Evolutionary conservation across 2,888 invertebrate genomes (phyloP), one percentile per base, ranked within the genome.

Genomic region (Leucania comma): DNA sequence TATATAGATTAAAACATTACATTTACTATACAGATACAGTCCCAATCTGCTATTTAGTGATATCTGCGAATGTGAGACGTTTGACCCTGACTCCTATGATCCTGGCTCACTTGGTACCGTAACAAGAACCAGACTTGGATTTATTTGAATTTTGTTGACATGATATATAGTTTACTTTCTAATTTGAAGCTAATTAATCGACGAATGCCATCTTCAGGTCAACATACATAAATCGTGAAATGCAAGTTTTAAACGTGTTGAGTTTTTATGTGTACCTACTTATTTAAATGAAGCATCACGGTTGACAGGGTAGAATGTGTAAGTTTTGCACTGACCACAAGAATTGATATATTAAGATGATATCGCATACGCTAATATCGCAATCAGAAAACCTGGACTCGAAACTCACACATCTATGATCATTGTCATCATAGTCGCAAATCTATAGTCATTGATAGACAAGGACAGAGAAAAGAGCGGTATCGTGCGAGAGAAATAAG

Each of bases 101-200:
- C 62, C 62, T 67, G 67, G 58, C 53, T 46, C 26, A 46, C 46
- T 38, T 2, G 4, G 51, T 46, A 63, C 51, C 29, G 51, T 78
- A 72, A 54, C 32, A 20, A 56, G 50, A 62, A 54, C 50, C 26
- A 59, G 38, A 50, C 53, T 26, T n/a, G n/a, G 20, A n/a, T 2
- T 53, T 60, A 58, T 29, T 51, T 57, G 20, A n/a, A 24, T 32
- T 35, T 26, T 35, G 6, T n/a, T 38, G 54, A 61, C 17, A 38
- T 56, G 42, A 70, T 48, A n/a, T n/a, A 56, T 54, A 35, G 4
- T 24, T 48, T 38, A 20, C 54, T 61, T 54, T 61, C 35, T 54
- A 72, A 54, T 54, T 14, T 12, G 24, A 48, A 24, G 32, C 20
- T 20, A 22, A 26, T 56, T 35, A 14, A 35, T 26, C 29, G 29